These are phyloP conservation scores for Apis cerana DNA, from an alignment of 1,140 invertebrate species.

Conservation along the genomic window DNA sequence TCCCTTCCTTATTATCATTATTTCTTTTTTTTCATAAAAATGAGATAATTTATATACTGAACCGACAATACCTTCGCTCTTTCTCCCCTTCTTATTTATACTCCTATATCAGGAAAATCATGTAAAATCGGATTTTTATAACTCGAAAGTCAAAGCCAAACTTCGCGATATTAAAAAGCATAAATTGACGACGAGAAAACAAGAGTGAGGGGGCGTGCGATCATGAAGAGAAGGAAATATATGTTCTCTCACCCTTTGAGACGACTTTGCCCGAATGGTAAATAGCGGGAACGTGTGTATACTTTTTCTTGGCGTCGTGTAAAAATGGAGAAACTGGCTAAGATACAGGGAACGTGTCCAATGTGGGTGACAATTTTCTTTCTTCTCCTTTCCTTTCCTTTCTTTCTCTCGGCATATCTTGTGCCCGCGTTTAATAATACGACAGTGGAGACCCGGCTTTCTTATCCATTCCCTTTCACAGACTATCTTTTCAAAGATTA, in stretches of 20 bases:
- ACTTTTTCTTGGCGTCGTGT: constrained; percentile 11
- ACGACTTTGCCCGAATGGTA: not conserved
- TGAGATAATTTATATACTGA: too few species aligned
- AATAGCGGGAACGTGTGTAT: not conserved
- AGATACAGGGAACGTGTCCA: constrained; percentile 24
- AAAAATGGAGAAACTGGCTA: constrained; percentile 20
- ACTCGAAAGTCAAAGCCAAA: not conserved
- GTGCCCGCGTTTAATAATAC: constrained; percentile 44
- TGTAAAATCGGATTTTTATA: not conserved
- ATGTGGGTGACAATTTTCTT: constrained; percentile 10
- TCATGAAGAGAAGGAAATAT: constrained; percentile 30
- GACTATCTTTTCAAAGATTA: constrained; percentile 27
- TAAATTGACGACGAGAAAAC: constrained; percentile 1
- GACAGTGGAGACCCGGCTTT: not conserved
- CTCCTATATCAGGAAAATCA: not conserved
- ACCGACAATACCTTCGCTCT: not conserved
- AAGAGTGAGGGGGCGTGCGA: not conserved
- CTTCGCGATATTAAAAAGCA: constrained; percentile 1
- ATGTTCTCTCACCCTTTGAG: not conserved
- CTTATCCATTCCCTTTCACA: not conserved
- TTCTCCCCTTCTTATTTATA: too few species aligned
- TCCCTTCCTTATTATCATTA: too few species aligned
- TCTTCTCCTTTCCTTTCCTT: not conserved
- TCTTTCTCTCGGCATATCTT: constrained; percentile 1
- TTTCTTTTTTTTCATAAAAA: too few species aligned